Evolutionary conservation across 2,113 vertebrate genomes (phyloP).

Genomic region (Sprattus sprattus): DNA sequence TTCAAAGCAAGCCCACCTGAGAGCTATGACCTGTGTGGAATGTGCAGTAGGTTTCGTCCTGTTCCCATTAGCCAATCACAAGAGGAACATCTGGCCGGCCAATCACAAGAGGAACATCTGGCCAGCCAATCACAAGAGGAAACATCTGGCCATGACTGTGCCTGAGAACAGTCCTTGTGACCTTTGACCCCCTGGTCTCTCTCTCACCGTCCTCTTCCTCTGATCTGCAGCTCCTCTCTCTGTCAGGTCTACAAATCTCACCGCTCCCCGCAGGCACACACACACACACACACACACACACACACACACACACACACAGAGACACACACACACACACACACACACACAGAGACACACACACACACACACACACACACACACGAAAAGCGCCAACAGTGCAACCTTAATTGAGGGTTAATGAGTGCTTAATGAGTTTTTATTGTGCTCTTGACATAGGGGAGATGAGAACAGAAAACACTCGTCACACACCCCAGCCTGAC

Average conservation of each 20-base stretch:
- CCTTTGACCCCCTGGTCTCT: background rate
- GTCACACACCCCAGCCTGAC: too few relatives aligned
- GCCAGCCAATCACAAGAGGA: background rate
- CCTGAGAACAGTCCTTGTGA: background rate
- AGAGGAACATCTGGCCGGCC: background rate
- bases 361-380: slow-evolving; percentile 5
- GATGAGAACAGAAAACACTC: background rate
- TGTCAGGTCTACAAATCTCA: background rate
- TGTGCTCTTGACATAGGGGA: background rate
- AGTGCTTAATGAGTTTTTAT: background rate
- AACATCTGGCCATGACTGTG: background rate
- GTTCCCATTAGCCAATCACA: background rate
- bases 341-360: slow-evolving; percentile 6
- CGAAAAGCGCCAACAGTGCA: background rate
- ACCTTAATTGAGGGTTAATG: background rate
- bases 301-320: background rate
- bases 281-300: background rate
- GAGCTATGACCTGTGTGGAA: background rate
- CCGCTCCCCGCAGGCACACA: background rate
- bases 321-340: background rate
- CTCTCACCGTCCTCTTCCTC: background rate
- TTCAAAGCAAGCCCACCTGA: slow-evolving; percentile 29
- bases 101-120: background rate
- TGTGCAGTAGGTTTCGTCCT: background rate
- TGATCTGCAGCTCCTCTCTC: background rate